These are phyloP conservation scores for Gisinianus flammeolus DNA, from an alignment of 2,888 invertebrate genomes.

Conservation along the genomic window DNA sequence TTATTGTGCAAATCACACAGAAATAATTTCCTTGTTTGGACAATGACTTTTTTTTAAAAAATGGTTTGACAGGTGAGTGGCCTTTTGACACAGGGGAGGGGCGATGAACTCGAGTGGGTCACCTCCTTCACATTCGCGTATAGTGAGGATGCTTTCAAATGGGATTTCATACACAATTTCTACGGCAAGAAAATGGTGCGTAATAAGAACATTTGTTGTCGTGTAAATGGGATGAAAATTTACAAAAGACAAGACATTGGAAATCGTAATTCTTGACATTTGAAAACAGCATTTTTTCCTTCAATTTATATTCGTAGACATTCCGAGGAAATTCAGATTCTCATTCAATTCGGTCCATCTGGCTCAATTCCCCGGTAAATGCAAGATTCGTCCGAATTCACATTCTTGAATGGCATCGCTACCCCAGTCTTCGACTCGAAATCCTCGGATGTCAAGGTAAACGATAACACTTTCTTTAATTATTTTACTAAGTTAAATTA, in stretches of 20 bases:
- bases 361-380: constrained; percentile 63
- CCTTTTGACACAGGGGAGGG: constrained; percentile 61
- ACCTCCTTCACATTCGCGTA: constrained; percentile 64
- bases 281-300: constrained; percentile 10
- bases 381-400: constrained; percentile 65
- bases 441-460: constrained; percentile 65
- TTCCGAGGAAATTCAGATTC: constrained; percentile 65
- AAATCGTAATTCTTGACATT: not conserved
- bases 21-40: no score
- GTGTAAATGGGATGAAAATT: not conserved
- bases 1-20: no score
- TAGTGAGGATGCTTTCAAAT: constrained; percentile 65
- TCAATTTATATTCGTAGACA: constrained; percentile 60
- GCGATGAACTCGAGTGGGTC: constrained; percentile 65
- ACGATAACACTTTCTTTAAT: not conserved
- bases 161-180: constrained; percentile 64
- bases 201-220: not conserved
- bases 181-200: constrained; percentile 64
- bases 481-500: no score
- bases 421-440: constrained; percentile 65
- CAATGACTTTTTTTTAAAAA: no score
- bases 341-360: constrained; percentile 63
- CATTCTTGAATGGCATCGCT: constrained; percentile 64
- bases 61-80: no score
- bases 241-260: not conserved